Evolutionary conservation across 2,797 vertebrate genomes (phyloP).

Genomic region (Zalophus californianus): DNA sequence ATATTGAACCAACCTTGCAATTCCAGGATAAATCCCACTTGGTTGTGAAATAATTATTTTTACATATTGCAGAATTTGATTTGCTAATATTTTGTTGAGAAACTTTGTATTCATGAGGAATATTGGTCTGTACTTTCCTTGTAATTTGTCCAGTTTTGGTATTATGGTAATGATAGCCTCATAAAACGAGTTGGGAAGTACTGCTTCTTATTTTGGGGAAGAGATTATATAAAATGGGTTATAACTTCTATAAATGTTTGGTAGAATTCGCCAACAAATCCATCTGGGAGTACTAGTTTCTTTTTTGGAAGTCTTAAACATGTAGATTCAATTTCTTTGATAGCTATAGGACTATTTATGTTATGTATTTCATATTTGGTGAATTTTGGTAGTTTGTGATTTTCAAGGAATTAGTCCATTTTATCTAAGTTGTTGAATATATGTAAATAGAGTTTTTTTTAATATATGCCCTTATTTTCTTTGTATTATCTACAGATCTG

Average conservation of each 20-base stretch:
- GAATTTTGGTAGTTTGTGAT: slow-evolving; percentile 13
- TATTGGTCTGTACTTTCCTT: not conserved
- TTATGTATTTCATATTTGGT: not conserved
- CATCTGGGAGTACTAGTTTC: not conserved
- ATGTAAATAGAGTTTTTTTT: not conserved
- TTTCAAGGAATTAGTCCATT: slow-evolving; percentile 9
- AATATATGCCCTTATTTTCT: not conserved
- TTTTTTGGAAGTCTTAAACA: slow-evolving; percentile 17
- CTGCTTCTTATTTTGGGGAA: not conserved
- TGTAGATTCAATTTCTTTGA: not conserved
- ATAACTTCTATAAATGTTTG: not conserved
- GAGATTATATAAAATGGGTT: not conserved
- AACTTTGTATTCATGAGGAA: not conserved
- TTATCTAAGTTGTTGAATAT: not conserved
- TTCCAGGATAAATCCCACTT: not conserved
- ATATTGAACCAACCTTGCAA: not conserved
- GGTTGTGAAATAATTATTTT: not conserved
- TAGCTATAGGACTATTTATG: not conserved
- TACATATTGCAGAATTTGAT: slow-evolving; percentile 2
- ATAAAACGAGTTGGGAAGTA: not conserved
- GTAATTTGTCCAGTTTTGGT: slow-evolving; percentile 1
- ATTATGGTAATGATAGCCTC: not conserved
- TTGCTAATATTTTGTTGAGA: slow-evolving; percentile 47
- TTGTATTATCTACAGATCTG: not conserved
- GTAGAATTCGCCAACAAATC: not conserved